A percentile compares a stretch with the other conserved stretches of the same genome.
Conservation (phyloP, 2,797 vertebrate genomes). For the Mormyrops boulengeri region DNA sequence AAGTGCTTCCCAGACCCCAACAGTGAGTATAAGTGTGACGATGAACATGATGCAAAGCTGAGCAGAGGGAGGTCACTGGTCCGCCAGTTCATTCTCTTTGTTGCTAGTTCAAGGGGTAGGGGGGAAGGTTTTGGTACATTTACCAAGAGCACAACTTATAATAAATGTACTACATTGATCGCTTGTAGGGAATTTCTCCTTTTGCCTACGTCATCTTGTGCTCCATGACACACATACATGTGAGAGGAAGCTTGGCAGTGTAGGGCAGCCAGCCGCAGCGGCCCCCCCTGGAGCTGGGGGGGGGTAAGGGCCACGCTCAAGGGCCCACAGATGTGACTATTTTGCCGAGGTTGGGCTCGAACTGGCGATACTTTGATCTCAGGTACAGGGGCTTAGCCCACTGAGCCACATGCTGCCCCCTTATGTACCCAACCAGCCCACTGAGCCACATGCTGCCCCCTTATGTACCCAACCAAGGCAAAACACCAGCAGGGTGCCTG, state of each 20-base stretch:
- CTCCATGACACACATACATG: background rate
- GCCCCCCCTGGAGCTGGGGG: background rate
- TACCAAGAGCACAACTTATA: background rate
- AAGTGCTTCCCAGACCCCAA: conserved; percentile 69
- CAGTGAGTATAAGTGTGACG: conserved; percentile 59
- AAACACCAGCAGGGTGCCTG: background rate
- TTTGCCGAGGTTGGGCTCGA: background rate
- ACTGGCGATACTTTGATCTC: background rate
- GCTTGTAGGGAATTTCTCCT: background rate
- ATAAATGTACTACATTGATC: background rate
- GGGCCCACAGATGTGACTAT: background rate
- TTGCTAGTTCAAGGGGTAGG: background rate
- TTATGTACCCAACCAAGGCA: background rate
- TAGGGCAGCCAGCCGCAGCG: background rate
- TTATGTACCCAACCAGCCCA: too few species aligned
- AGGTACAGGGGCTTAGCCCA: background rate
- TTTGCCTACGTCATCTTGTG: background rate
- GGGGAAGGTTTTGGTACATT: background rate
- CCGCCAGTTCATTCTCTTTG: background rate
- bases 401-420: background rate
- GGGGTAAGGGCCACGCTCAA: background rate
- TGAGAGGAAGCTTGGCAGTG: background rate
- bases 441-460: background rate
- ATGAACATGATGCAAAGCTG: background rate
- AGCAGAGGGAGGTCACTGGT: background rate